Base-by-base conservation (phyloP, 2,797 vertebrate genomes). In the Pangasius djambal region DNA sequence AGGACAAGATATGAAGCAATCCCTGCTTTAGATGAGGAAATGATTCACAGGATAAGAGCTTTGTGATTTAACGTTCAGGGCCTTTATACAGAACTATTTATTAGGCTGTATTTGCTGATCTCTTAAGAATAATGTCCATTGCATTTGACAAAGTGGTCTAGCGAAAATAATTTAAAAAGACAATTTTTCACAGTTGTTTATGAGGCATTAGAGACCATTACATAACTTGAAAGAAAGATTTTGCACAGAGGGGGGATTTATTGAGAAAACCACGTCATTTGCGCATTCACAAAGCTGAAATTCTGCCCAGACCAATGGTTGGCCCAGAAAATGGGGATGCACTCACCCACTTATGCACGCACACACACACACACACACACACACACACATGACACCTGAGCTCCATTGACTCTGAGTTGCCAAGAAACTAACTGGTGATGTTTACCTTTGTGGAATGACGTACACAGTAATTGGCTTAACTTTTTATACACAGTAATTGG, bases 251-350 rank as follows among this genome's bases (percentile, higher is more conserved):
- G 52, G 70, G n/a, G 44, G 57, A 85, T 79, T 90, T 89, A 77
- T 81, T 89, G 85, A 70, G 40, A 86, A 86, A 77, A 77, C 57
- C 86, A 70, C 28, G 37, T 86, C 50, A 88, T 90, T 77, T 89
- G 81, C 89, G 85, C 79, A 57, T 88, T 87, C 88, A 87, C 81
- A 65, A 85, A 86, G 74, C 72, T 87, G 85, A 85, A 85, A 88
- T 86, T 89, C 79, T 89, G 83, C 83, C 85, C 87, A 89, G 89
- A 86, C 57, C 40, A 88, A 88, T 7, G 48, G 82, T 34, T 86
- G 85, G 55, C 82, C 89, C 67, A 85, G 57, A 89, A 91, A 90
- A 87, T n/a, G 55, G 50, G 83, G 48, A 90, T 75, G 79, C 81
- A 83, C 52, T 86, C 69, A 88, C 87, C 85, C 72, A 61, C 3